Evolutionary conservation across 2,113 vertebrate genomes (phyloP), one percentile per base, ranked within the genome.

Genomic region (Phalacrocorax aristotelis): DNA sequence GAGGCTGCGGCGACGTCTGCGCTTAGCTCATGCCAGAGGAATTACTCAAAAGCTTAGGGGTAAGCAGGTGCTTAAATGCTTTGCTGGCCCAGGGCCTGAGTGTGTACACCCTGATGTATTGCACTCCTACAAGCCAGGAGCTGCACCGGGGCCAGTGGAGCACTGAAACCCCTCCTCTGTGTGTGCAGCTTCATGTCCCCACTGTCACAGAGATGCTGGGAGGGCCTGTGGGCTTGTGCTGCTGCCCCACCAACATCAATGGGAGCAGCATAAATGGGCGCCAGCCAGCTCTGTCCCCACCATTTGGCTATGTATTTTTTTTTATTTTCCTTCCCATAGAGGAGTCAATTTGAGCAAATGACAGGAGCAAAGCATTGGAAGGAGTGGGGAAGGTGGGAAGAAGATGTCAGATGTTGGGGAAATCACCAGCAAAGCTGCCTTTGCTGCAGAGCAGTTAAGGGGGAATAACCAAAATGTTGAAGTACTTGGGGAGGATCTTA

Each of bases 31-130:
- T 4, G 2, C 77, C 61, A 29, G 55, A 71, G 80, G 69, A 87
- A 92, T 82, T 89, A 80, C 76, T 92, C 76, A 29, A 78, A 78
- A 89, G 55, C 77, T 94, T 52, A 76, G 62, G 61, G 44, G 61
- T 76, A 88, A 95, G 84, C 70, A 80, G 78, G 66, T 91, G 84
- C 65, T 90, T n/a, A 83, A 89, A 94, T 22, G 42, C 29, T 82
- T 75, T 81, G 36, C 64, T 93, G 93, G 77, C 58, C 18, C 0
- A 0, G 61, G 69, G 64, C 72, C 83, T 2, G 0, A 32, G 46
- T 1, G 27, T 3, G 3, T 21, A 17, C 55, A 78, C 64, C 34
- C 71, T 61, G 48, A 68, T 16, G 29, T 6, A 32, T 1, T 2
- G 57, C 65, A 40, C n/a, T 86, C 44, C 42, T 30, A 19, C 0